Evolutionary conservation across 2,888 invertebrate species (phyloP).

Genomic region (Tiliacea aurago): DNA sequence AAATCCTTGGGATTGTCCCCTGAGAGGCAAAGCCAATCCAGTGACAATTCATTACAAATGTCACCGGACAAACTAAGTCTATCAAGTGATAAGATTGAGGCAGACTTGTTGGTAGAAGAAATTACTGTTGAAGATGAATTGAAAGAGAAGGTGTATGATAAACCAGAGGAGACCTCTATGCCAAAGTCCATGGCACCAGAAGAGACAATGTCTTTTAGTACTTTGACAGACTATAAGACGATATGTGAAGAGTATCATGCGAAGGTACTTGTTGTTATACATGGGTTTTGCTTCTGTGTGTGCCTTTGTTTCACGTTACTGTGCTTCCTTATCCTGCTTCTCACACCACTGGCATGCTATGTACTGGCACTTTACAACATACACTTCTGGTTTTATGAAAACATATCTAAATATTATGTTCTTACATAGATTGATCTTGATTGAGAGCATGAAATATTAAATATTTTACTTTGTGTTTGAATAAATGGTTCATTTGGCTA

Average conservation of each 20-base stretch:
- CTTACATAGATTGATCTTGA: conserved; percentile 26
- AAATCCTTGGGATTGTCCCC: conserved; percentile 60
- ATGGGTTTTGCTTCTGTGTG: conserved; percentile 69
- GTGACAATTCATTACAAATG: conserved; percentile 70
- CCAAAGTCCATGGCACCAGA: conserved; percentile 83
- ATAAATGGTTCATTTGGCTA: conserved; percentile 53
- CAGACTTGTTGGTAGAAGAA: conserved; percentile 84
- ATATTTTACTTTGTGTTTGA: conserved; percentile 37
- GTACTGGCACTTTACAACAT: conserved; percentile 69
- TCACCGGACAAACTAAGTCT: conserved; percentile 73
- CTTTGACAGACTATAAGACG: conserved; percentile 93
- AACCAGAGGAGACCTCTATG: conserved; percentile 74
- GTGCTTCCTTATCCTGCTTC: conserved; percentile 68
- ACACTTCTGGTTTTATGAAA: conserved; percentile 69
- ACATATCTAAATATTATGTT: conserved; percentile 66
- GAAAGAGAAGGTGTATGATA: conserved; percentile 72
- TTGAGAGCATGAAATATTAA: conserved; percentile 8
- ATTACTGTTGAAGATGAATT: conserved; percentile 79
- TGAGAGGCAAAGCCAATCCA: conserved; percentile 66
- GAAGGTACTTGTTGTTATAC: conserved; percentile 89
- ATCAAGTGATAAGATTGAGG: conserved; percentile 80
- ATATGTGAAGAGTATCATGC: conserved; percentile 93
- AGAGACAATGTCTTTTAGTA: conserved; percentile 88
- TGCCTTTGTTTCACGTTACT: conserved; percentile 58
- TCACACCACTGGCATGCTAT: conserved; percentile 75